Conservation (phyloP, 1,140 invertebrate genomes). For the Drosophila guanche region DNA sequence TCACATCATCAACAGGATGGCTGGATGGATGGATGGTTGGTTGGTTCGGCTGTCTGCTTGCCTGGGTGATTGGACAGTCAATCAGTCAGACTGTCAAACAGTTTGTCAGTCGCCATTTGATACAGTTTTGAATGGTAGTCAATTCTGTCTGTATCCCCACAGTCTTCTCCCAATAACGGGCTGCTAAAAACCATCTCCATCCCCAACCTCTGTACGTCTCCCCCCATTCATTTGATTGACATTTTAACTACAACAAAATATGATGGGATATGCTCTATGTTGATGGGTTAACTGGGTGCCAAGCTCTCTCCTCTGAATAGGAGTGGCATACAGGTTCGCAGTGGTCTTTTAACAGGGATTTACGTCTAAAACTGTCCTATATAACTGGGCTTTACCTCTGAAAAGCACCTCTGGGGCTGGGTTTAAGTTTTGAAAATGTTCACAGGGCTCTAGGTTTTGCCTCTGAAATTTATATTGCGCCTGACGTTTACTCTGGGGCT, state of each 20-base stretch:
- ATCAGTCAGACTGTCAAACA: slow-evolving; percentile 62
- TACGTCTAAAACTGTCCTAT: background rate
- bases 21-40: slow-evolving; percentile 5
- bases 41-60: background rate
- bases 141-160: slow-evolving; percentile 15
- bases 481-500: background rate
- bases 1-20: slow-evolving; percentile 47
- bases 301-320: background rate
- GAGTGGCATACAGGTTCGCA: background rate
- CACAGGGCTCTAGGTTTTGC: too few species aligned
- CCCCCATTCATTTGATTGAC: slow-evolving; percentile 73
- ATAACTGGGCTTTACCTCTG: too few species aligned
- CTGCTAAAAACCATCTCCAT: slow-evolving; percentile 21
- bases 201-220: background rate
- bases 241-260: slow-evolving; percentile 72
- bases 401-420: too few species aligned
- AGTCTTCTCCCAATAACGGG: too few species aligned
- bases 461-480: too few species aligned
- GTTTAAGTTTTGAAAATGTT: too few species aligned
- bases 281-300: background rate
- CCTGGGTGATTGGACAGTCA: slow-evolving; percentile 39
- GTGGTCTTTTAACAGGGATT: slow-evolving; percentile 5
- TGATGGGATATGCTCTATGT: slow-evolving; percentile 1
- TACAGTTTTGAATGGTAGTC: slow-evolving; percentile 69
- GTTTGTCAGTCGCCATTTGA: slow-evolving; percentile 60